Conservation (phyloP, 1,140 invertebrate species). For the Camponotus pennsylvanicus region DNA sequence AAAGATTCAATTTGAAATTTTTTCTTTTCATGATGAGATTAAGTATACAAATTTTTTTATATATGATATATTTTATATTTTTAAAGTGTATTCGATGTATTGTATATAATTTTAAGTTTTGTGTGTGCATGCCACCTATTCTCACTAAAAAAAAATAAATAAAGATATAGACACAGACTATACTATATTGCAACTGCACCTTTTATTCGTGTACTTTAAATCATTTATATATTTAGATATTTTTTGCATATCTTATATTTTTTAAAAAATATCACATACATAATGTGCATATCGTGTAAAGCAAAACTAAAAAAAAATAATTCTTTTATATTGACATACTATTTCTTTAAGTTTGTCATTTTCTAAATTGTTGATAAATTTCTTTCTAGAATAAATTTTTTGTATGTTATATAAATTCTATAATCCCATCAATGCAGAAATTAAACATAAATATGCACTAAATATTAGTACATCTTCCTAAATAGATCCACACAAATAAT, state of each 20-base stretch:
- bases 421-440: constrained; percentile 31
- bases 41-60: background rate
- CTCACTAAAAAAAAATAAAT: constrained; percentile 47
- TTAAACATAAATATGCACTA: constrained; percentile 35
- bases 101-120: constrained; percentile 15
- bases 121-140: constrained; percentile 38
- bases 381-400: constrained; percentile 7
- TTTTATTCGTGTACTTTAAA: constrained; percentile 12
- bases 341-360: constrained; percentile 5
- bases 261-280: constrained; percentile 16
- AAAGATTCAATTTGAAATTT: background rate
- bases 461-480: constrained; percentile 32
- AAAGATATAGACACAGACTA: constrained; percentile 7
- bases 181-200: constrained; percentile 1
- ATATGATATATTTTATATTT: constrained; percentile 12
- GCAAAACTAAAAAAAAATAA: constrained; percentile 5
- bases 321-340: constrained; percentile 1
- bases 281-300: constrained; percentile 29
- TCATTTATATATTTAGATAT: background rate
- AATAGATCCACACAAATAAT: constrained; percentile 11
- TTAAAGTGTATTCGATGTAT: constrained; percentile 24
- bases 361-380: background rate
- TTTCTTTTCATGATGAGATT: background rate
- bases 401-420: constrained; percentile 3
- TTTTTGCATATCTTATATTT: background rate